Evolutionary conservation across 2,797 vertebrate genomes (phyloP), one percentile per base, ranked within the genome.

Genomic region (Acanthurus tractus): DNA sequence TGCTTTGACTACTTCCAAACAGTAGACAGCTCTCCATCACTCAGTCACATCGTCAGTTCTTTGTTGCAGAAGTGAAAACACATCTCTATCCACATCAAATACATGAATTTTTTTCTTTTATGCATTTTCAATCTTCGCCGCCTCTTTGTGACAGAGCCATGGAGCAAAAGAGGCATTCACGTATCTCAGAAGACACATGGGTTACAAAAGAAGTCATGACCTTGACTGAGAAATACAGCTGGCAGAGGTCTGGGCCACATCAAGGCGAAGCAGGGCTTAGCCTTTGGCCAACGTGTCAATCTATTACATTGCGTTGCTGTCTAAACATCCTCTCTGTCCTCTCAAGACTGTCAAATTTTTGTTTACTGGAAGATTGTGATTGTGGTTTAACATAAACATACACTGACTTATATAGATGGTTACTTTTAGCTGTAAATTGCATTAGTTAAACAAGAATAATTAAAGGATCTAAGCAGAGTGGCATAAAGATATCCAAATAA

Each of bases 201-300:
- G 38, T 57, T 56, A 74, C 18, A 50, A 58, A 76, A 64, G 7
- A 76, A 68, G 36, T 63, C 68, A 63, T 46, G 50, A 77, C 75
- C 69, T 61, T 64, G 71, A 62, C 53, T 6, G 5, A 15, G n/a
- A 58, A 34, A 54, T 70, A 22, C 56, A 45, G 13, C 23, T 55
- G 40, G n/a, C 23, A 11, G 23, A 78, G 56, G 23, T 78, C 79
- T 57, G 36, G n/a, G 34, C 63, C 62, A 45, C 25, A 14, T 66
- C n/a, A 11, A 12, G 50, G 34, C 4, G 2, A 53, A 52, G 17
- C 20, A 46, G 12, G 36, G 69, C 38, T 70, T 17, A 3, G 55
- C 63, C 73, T 81, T 20, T 69, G 59, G 59, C 66, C 29, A 54
- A 66, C 23, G 69, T 22, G 50, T 81, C 72, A 46, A 23, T 75